These are phyloP conservation scores for Notothenia rossii DNA, from an alignment of 2,113 vertebrate species.

Conservation along the genomic window DNA sequence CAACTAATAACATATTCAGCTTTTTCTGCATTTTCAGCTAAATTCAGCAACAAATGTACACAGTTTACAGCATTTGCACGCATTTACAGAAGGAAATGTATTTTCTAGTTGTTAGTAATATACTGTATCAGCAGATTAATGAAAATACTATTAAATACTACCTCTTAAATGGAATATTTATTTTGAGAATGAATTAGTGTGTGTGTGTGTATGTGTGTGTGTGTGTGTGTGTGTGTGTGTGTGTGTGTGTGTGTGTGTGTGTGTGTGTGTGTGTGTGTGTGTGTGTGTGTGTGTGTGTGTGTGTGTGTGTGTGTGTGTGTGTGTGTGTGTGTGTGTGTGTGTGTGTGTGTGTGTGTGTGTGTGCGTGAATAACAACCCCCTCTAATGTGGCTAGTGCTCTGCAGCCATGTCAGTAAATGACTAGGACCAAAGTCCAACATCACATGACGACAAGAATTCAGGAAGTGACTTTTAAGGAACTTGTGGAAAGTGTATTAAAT, in stretches of 20 bases:
- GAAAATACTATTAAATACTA: conserved; percentile 1
- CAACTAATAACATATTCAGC: no score
- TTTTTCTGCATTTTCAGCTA: no score
- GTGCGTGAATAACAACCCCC: neutral
- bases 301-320: neutral
- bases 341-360: conserved; percentile 3
- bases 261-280: no score
- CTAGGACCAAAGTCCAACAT: conserved; percentile 69
- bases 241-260: no score
- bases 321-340: neutral
- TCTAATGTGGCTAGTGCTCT: conserved; percentile 26
- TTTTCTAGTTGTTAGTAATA: no score
- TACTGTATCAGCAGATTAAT: no score
- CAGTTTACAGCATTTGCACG: no score
- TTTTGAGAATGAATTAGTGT: neutral
- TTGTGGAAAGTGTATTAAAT: neutral
- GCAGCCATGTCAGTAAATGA: conserved; percentile 36
- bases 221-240: no score
- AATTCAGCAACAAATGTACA: no score
- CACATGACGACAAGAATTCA: conserved; percentile 40
- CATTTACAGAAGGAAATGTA: no score
- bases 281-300: neutral
- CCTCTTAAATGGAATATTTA: neutral
- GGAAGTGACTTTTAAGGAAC: conserved; percentile 51
- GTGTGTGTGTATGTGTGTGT: neutral